These are phyloP conservation scores for Thymallus thymallus DNA, from an alignment of 2,113 vertebrate species.

Conservation along the genomic window DNA sequence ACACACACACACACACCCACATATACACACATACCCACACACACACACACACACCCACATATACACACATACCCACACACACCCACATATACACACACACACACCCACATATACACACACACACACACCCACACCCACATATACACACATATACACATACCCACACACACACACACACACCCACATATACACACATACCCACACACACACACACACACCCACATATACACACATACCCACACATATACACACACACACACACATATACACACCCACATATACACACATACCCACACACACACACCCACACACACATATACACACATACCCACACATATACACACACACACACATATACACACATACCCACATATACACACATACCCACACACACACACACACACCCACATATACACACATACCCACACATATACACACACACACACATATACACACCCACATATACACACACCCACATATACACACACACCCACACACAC, in stretches of 20 bases:
- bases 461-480: not conserved
- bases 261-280: not conserved
- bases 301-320: not conserved
- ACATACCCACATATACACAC: not conserved
- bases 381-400: conserved; percentile 2
- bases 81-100: not conserved
- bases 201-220: conserved; percentile 2
- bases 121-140: not conserved
- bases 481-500: conserved; percentile 1
- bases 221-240: not conserved
- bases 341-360: too few species aligned
- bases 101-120: not conserved
- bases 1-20: not conserved
- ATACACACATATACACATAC: not conserved
- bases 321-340: not conserved
- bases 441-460: not conserved
- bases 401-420: not conserved
- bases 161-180: too few species aligned
- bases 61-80: not conserved
- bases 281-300: not conserved
- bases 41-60: not conserved
- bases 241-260: not conserved
- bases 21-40: not conserved
- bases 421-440: not conserved
- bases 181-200: not conserved